Percentiles rank a stretch among this genome's conserved stretches.
Evolutionary conservation across 2,797 vertebrate species (phyloP).

Genomic region (Myotis myotis): DNA sequence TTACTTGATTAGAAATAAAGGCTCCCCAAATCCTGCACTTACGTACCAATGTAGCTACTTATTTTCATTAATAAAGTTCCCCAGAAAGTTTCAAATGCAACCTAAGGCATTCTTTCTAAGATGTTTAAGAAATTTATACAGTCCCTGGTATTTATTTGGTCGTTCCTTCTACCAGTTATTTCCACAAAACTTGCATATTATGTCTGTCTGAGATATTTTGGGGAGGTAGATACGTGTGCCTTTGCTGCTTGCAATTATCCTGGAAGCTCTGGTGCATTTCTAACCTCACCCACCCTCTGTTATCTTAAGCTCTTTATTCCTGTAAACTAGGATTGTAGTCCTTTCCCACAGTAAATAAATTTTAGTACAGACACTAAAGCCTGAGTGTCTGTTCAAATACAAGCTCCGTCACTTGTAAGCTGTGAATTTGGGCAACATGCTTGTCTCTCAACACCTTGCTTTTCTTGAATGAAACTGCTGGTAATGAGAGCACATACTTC

Average conservation of each 20-base stretch:
- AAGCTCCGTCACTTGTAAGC: neutral
- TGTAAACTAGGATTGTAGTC: neutral
- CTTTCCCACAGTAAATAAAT: neutral
- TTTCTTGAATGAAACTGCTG: neutral
- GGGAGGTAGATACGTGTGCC: neutral
- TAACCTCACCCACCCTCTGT: neutral
- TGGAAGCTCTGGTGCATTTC: neutral
- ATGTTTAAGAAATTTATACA: neutral
- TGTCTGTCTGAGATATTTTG: neutral
- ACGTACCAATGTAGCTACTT: too few relatives aligned
- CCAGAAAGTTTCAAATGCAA: neutral
- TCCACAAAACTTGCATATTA: neutral
- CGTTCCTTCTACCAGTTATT: neutral
- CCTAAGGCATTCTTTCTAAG: neutral
- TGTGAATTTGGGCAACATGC: neutral
- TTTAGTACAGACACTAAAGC: neutral
- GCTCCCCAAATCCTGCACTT: neutral
- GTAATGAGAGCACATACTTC: neutral
- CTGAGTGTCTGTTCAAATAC: neutral
- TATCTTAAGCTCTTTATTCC: neutral
- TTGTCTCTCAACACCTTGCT: neutral
- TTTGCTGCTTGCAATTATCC: accelerated
- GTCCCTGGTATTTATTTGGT: neutral
- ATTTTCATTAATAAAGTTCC: neutral
- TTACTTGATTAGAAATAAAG: neutral